Evolutionary conservation across 2,888 invertebrate genomes (phyloP).

Genomic region (Rhopalosiphum nymphaeae): DNA sequence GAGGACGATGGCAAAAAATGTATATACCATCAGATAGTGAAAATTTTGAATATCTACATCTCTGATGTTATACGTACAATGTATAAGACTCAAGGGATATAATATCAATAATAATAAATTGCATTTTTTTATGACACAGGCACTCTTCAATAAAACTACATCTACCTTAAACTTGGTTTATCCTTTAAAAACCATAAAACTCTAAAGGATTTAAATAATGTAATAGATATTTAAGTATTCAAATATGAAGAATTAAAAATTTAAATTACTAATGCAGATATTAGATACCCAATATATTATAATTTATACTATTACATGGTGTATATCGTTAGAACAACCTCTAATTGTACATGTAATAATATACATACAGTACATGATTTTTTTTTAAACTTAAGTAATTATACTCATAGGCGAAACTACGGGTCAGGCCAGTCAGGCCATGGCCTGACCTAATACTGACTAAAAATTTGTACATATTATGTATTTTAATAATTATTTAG

Average conservation of each 20-base stretch:
- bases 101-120: conserved; percentile 14
- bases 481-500: too few species aligned
- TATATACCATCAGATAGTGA: background rate
- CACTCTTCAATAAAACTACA: background rate
- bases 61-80: background rate
- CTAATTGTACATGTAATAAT: background rate
- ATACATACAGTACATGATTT: background rate
- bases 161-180: conserved; percentile 4
- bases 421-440: too few species aligned
- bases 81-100: background rate
- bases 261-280: background rate
- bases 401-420: too few species aligned
- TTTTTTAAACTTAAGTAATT: background rate
- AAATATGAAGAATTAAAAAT: background rate
- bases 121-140: background rate
- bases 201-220: background rate
- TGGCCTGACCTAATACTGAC: too few species aligned
- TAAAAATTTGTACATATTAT: too few species aligned
- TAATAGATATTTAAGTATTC: background rate
- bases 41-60: background rate
- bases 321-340: too few species aligned
- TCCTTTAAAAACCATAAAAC: background rate
- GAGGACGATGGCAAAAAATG: background rate
- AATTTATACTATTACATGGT: too few species aligned
- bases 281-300: too few species aligned